Evolutionary conservation across 1,140 invertebrate genomes (phyloP), one percentile per base, ranked within the genome.

Genomic region (Probaryconus sp.): DNA sequence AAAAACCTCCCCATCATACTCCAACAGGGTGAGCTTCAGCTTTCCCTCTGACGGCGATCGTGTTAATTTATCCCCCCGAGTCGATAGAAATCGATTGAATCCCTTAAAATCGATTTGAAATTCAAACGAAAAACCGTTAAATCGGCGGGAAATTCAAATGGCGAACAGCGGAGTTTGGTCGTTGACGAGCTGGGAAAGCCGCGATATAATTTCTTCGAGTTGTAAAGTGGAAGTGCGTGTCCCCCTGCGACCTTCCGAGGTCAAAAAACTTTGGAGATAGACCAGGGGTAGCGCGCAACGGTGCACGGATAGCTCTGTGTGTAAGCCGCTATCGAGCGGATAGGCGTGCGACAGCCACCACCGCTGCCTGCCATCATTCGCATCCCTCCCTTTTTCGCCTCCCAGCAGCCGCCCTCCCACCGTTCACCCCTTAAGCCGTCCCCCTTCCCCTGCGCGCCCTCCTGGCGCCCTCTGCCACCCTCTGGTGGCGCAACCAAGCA

Each of bases 241-340:
- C 56, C 68, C 58, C 45, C 48, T 40, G 60, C 69, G 53, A 72
- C 69, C 69, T 72, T 65, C 45, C 55, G 73, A 64, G 73, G 72
- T 78, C 72, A 75, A 78, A 76, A 78, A 76, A 70, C 73, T 65
- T 45, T 70, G 38, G 40, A 74, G 58, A 45, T 38, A 56, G 73
- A 65, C 69, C 79, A 73, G 77, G 78, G 74, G 77, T 71, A 67
- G 67, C 50, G 76, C 81, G 45, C 79, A 83, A 83, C 79, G n/a
- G 81, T 81, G 82, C 79, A 82, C 75, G 79, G 84, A 83, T 68
- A 56, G 35, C 78, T 83, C n/a, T n/a, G n/a, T n/a, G n/a, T n/a
- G 83, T 83, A 85, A 86, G 84, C 83, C 77, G 84, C 82, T 86
- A 87, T 86, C 81, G 85, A 87, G 85, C 83, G 84, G 80, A 81